These are phyloP conservation scores for Scolopax rusticola DNA, from an alignment of 2,797 vertebrate genomes.

Conservation along the genomic window DNA sequence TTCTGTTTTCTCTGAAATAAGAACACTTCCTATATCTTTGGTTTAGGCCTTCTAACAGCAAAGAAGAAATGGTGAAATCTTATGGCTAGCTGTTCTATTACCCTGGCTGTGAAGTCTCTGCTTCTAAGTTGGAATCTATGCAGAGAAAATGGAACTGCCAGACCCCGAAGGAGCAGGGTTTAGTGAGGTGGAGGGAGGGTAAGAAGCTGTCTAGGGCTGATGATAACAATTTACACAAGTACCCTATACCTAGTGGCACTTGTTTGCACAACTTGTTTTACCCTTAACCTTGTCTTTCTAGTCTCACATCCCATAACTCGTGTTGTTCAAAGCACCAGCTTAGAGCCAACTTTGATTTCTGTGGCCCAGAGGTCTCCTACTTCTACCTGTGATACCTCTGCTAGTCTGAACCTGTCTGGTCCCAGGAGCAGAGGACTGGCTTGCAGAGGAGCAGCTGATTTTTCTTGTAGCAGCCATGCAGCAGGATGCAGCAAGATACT, in stretches of 20 bases:
- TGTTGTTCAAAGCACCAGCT: not conserved
- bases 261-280: not conserved
- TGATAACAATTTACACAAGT: not conserved
- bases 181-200: not conserved
- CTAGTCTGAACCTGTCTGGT: not conserved
- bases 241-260: not conserved
- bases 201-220: not conserved
- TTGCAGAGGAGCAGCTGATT: not conserved
- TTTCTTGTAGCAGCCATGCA: not conserved
- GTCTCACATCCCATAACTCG: fast-evolving
- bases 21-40: not conserved
- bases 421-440: not conserved
- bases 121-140: not conserved
- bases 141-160: not conserved
- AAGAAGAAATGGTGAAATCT: not conserved
- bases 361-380: not conserved
- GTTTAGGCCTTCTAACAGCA: not conserved
- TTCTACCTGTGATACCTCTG: not conserved
- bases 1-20: not conserved
- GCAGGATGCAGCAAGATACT: not conserved
- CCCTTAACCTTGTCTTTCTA: not conserved
- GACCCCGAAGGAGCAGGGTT: not conserved
- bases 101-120: not conserved
- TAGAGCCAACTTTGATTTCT: not conserved
- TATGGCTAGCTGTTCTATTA: not conserved